Percentiles rank a stretch among this genome's conserved stretches.
Evolutionary conservation across 2,888 invertebrate species (phyloP).

Genomic region (Sialis fuliginosa): DNA sequence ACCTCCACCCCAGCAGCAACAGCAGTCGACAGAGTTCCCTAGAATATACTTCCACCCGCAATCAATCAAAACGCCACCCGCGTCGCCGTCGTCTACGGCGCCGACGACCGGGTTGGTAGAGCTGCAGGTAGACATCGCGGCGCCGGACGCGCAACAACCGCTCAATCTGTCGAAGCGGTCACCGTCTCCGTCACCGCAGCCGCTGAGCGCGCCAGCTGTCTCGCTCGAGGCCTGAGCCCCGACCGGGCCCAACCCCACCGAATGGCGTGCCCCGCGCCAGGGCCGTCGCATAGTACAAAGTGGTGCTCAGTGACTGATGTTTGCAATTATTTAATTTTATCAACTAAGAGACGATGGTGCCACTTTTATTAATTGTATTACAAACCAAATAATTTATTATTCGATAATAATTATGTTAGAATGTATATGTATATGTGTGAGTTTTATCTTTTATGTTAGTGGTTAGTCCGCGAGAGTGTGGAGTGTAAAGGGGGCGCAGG

Average conservation of each 20-base stretch:
- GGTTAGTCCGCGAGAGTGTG: too few species aligned
- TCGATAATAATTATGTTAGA: slow-evolving; percentile 12
- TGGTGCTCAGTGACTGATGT: background rate
- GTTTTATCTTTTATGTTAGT: slow-evolving; percentile 5
- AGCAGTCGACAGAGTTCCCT: slow-evolving; percentile 13
- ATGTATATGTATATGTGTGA: slow-evolving; percentile 5
- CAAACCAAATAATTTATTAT: slow-evolving; percentile 30
- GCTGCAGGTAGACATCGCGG: slow-evolving; percentile 65
- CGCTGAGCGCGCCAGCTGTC: slow-evolving; percentile 26
- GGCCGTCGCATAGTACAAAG: slow-evolving; percentile 1
- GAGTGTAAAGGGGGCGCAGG: too few species aligned
- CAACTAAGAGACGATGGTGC: slow-evolving; percentile 16
- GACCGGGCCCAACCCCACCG: background rate
- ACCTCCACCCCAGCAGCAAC: slow-evolving; percentile 25
- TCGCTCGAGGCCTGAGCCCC: slow-evolving; percentile 26
- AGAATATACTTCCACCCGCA: slow-evolving; percentile 21
- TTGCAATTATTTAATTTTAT: slow-evolving; percentile 4
- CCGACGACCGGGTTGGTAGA: slow-evolving; percentile 39
- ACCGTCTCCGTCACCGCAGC: slow-evolving; percentile 56
- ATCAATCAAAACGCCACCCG: slow-evolving; percentile 16
- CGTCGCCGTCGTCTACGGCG: slow-evolving; percentile 26
- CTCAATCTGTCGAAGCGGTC: slow-evolving; percentile 79
- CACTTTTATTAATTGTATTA: slow-evolving; percentile 25
- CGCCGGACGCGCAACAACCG: slow-evolving; percentile 52
- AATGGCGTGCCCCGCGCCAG: slow-evolving; percentile 3